Base-by-base conservation (phyloP, 2,888 invertebrate species). In the Euclidia mi region DNA sequence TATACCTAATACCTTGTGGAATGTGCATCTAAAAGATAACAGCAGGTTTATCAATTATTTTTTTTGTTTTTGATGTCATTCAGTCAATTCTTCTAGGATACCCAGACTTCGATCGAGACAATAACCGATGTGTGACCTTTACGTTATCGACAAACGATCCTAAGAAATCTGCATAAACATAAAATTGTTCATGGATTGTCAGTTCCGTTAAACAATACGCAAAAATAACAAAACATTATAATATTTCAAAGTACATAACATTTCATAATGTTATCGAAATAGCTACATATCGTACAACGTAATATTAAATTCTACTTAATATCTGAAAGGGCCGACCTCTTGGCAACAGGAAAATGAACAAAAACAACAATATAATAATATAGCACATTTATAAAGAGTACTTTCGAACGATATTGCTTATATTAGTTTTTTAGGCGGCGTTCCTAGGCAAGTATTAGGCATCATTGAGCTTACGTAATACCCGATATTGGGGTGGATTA, bases 351-450 rank as follows among this genome's bases (percentile, higher is more conserved):
- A 37, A 50, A 47, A 43, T 37, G 29, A 35, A 53, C 35, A 64
- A 56, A 59, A 46, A 42, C 41, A 49, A 50, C 46, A 64, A 57
- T 59, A 65, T 59, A 76, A 65, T 59, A 76, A 55, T 55, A 32
- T 46, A 55, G 42, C 20, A 45, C 11, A 66, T 69, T 65, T 72
- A 70, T 56, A 25, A 25, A 25, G 20, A 56, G 56, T 52, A 59
- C 56, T 66, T 55, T 42, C 34, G 34, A 66, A 41, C 51, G 56
- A 58, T 59, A 71, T 74, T 60, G 60, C 60, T 51, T 74, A 57
- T 74, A 63, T 63, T 70, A 60, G 52, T 47, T 69, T 70, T 70
- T 71, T 62, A 65, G 56, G 62, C 42, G 35, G 14, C 46, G 14
- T 48, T 52, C 38, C 35, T 62, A 69, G 51, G 44, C 45, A 45